Conservation (phyloP, 2,888 invertebrate species). For the Andrena haemorrhoa region DNA sequence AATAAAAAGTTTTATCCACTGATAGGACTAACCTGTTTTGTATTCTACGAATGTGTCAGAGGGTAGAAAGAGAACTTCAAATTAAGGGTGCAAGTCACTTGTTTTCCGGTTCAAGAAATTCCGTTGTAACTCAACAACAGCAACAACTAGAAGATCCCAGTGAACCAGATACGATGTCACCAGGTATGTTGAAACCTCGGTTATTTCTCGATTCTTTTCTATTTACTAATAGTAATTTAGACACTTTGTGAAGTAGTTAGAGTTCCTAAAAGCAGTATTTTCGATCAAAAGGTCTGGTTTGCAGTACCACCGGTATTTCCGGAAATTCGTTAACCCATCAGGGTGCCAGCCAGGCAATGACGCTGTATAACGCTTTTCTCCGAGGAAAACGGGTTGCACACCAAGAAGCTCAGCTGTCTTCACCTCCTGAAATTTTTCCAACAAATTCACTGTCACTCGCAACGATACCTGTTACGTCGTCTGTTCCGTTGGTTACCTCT, state of each 20-base stretch:
- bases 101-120: slow-evolving; percentile 75
- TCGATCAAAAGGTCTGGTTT: slow-evolving; percentile 81
- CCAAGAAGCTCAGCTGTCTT: slow-evolving; percentile 62
- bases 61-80: slow-evolving; percentile 89
- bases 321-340: slow-evolving; percentile 83
- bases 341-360: slow-evolving; percentile 83
- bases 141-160: slow-evolving; percentile 73
- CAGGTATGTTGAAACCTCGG: slow-evolving; percentile 83
- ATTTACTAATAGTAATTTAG: background rate
- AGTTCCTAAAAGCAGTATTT: slow-evolving; percentile 64
- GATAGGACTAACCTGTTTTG: background rate
- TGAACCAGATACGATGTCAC: slow-evolving; percentile 81
- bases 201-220: background rate
- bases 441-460: slow-evolving; percentile 71
- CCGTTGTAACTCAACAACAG: slow-evolving; percentile 80
- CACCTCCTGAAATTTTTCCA: slow-evolving; percentile 76
- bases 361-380: slow-evolving; percentile 85
- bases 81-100: slow-evolving; percentile 84
- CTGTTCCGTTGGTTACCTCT: slow-evolving; percentile 68
- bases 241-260: background rate
- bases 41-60: slow-evolving; percentile 83
- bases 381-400: slow-evolving; percentile 74
- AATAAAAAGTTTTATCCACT: background rate
- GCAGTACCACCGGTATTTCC: slow-evolving; percentile 82
- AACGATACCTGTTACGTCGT: slow-evolving; percentile 68